Evolutionary conservation across 2,888 invertebrate genomes (phyloP).

Genomic region (Cancer borealis): DNA sequence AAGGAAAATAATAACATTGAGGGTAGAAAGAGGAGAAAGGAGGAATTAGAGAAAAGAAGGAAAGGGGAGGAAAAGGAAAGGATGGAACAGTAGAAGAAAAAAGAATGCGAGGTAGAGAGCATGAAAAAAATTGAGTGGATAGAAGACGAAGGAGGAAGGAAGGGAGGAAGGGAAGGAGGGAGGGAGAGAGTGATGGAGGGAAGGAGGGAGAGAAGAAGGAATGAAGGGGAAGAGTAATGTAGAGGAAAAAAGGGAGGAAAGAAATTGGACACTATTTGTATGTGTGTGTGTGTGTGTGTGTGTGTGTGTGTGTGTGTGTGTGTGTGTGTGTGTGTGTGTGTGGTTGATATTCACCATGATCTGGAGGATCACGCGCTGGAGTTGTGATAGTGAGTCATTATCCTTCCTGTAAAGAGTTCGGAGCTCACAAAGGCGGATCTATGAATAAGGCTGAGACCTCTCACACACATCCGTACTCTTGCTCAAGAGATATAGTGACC

Average conservation of each 20-base stretch:
- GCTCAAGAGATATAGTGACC: too few species aligned
- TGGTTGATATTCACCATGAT: too few species aligned
- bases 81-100: not conserved
- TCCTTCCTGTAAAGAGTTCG: too few species aligned
- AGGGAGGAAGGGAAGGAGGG: not conserved
- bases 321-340: slow-evolving; percentile 10
- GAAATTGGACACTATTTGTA: too few species aligned
- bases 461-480: too few species aligned
- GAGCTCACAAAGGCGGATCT: too few species aligned
- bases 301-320: slow-evolving; percentile 5
- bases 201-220: not conserved
- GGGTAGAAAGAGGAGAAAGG: not conserved
- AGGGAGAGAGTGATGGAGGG: not conserved
- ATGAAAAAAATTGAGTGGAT: not conserved
- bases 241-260: not conserved
- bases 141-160: not conserved
- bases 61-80: not conserved
- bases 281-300: slow-evolving; percentile 3
- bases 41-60: not conserved
- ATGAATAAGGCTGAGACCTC: too few species aligned
- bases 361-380: too few species aligned
- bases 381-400: too few species aligned
- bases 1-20: not conserved
- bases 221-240: not conserved
- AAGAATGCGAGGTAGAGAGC: not conserved